These are phyloP conservation scores for Lasioglossum oenotherae DNA, from an alignment of 2,888 invertebrate species.

Conservation along the genomic window DNA sequence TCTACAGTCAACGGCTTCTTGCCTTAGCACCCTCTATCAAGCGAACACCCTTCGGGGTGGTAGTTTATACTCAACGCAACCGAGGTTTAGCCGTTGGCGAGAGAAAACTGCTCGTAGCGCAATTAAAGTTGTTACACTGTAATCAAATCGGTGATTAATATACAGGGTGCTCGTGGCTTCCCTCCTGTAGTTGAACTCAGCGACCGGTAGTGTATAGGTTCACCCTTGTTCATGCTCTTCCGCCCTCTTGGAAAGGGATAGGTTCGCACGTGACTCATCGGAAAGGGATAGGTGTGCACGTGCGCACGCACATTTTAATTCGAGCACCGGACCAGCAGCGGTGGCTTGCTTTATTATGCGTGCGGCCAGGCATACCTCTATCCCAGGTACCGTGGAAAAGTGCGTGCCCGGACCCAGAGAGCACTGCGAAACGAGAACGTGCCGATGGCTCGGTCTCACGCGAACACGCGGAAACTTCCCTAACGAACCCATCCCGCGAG, in stretches of 20 bases:
- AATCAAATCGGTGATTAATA: slow-evolving; percentile 56
- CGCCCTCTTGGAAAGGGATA: slow-evolving; percentile 20
- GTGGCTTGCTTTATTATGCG: slow-evolving; percentile 32
- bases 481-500: slow-evolving; percentile 51
- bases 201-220: slow-evolving; percentile 21
- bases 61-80: neutral
- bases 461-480: slow-evolving; percentile 46
- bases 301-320: slow-evolving; percentile 57
- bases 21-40: neutral
- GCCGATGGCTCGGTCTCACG: slow-evolving; percentile 53
- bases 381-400: slow-evolving; percentile 37
- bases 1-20: neutral
- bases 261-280: slow-evolving; percentile 48
- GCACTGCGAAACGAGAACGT: slow-evolving; percentile 37
- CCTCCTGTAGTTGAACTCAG: neutral
- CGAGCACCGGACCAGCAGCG: neutral
- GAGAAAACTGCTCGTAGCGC: slow-evolving; percentile 8
- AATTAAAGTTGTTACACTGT: slow-evolving; percentile 47
- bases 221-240: slow-evolving; percentile 39
- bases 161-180: neutral
- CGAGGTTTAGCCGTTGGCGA: neutral
- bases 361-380: slow-evolving; percentile 16
- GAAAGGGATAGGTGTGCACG: slow-evolving; percentile 47
- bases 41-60: neutral
- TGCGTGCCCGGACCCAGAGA: slow-evolving; percentile 24